Base-by-base conservation (phyloP, 1,140 invertebrate genomes). In the Tetramorium parvispinum region DNA sequence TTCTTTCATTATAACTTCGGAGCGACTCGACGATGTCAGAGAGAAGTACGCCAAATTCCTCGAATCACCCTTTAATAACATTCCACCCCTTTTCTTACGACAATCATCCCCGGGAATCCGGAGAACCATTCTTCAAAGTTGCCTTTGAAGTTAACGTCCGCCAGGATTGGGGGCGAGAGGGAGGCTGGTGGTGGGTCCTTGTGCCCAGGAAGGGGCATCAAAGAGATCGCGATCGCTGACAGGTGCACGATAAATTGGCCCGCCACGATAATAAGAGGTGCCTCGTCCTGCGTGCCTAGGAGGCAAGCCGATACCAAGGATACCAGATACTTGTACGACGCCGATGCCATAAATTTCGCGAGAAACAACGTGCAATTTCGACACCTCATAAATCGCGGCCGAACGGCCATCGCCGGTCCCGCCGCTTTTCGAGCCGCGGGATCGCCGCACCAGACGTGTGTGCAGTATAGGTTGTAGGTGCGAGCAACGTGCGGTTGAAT, bases 291-390 rank as follows among this genome's bases (percentile, higher is more conserved):
- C 63, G 77, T 81, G 88, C 77, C 88, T 88, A 53, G 78, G 78
- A 88, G 87, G 75, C 88, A 77, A 71, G 59, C 21, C 61, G 85
- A 85, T 86, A 86, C 55, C 66, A 49, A n/a, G 73, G 85, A 88
- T 88, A 82, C 53, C 27, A 32, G 86, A 90, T 90, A 90, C 79
- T 86, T 70, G 73, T 51, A 51, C 71, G 43, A 46, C 63, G 49
- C 27, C 68, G 79, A 83, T 87, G 75, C 85, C 88, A 87, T 91
- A 89, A 91, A 90, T 89, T 90, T 88, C 24, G 63, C 27, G 51
- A 59, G 88, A 73, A 92, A 88, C 83, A 92, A 91, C 90, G 83
- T 85, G 90, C 88, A 92, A 92, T 93, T 92, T 93, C 92, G 91
- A 89, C 92, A 92, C 92, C 88, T 92, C 92, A 88, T 92, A 92